These are phyloP conservation scores for Ophion ellenae DNA, from an alignment of 2,888 invertebrate genomes.

Conservation along the genomic window DNA sequence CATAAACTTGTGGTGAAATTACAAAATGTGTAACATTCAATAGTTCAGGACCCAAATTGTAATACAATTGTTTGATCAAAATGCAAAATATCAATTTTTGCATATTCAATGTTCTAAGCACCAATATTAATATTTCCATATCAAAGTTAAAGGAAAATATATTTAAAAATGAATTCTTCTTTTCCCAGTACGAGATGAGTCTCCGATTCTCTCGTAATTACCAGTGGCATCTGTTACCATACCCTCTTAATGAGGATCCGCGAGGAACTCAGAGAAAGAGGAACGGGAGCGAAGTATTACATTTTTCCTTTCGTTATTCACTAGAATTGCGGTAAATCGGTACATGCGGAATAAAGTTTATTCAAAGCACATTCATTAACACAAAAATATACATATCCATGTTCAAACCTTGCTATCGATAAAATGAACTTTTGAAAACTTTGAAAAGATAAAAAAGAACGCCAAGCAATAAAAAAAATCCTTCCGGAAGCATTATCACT, in stretches of 20 bases:
- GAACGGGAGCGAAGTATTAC: not conserved
- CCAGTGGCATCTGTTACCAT: constrained; percentile 50
- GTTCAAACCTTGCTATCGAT: not conserved
- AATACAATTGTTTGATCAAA: not conserved
- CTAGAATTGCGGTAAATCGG: constrained; percentile 69
- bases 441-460: too few species aligned
- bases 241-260: constrained; percentile 45
- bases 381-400: not conserved
- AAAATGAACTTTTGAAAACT: not conserved
- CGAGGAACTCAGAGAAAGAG: constrained; percentile 15
- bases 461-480: too few species aligned
- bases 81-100: not conserved
- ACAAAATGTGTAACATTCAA: too few species aligned
- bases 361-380: constrained; percentile 50
- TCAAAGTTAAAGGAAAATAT: not conserved
- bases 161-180: not conserved
- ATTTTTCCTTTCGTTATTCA: constrained; percentile 48
- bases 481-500: too few species aligned
- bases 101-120: not conserved
- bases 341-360: constrained; percentile 52
- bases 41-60: not conserved
- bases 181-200: not conserved
- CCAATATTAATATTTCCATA: not conserved
- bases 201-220: constrained; percentile 47
- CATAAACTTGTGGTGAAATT: not conserved